Percentiles rank a stretch among this genome's conserved stretches.
Conservation (phyloP, 2,797 vertebrate genomes). For the Anableps anableps region DNA sequence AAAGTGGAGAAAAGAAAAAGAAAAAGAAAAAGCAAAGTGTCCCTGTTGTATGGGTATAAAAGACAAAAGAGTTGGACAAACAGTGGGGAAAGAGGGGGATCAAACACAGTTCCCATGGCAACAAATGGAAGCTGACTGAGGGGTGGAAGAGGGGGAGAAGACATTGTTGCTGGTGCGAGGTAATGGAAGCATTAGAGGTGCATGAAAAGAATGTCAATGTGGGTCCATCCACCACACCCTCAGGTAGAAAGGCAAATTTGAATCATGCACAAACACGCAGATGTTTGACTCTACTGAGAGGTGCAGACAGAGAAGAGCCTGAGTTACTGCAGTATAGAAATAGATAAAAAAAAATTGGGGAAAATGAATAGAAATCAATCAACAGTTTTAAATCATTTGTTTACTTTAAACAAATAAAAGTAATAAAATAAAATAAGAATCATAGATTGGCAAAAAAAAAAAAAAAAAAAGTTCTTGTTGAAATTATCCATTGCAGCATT, state of each 20-base stretch:
- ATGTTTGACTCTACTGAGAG: background rate
- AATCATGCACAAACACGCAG: constrained; percentile 5
- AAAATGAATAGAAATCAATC: background rate
- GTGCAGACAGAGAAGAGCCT: background rate
- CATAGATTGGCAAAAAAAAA: background rate
- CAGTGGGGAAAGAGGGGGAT: constrained; percentile 57
- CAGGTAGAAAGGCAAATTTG: constrained; percentile 3
- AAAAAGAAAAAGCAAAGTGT: constrained; percentile 17
- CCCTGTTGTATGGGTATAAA: background rate
- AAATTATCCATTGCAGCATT: background rate
- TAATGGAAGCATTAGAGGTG: constrained; percentile 48
- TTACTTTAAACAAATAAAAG: background rate
- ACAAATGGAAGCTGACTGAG: constrained; percentile 77
- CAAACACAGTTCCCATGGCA: constrained; percentile 80
- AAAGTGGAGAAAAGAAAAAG: constrained; percentile 16
- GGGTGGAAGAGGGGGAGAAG: constrained; percentile 27
- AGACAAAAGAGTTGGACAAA: constrained; percentile 25
- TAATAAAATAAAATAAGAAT: background rate
- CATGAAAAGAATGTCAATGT: constrained; percentile 49
- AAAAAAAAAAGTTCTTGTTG: background rate
- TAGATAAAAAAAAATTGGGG: background rate
- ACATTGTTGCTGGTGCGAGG: constrained; percentile 1
- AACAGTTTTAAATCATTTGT: background rate
- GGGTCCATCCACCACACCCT: constrained; percentile 30
- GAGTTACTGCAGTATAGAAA: background rate